Conservation (phyloP, 2,797 vertebrate genomes). For the Enteromius paludinosus region DNA sequence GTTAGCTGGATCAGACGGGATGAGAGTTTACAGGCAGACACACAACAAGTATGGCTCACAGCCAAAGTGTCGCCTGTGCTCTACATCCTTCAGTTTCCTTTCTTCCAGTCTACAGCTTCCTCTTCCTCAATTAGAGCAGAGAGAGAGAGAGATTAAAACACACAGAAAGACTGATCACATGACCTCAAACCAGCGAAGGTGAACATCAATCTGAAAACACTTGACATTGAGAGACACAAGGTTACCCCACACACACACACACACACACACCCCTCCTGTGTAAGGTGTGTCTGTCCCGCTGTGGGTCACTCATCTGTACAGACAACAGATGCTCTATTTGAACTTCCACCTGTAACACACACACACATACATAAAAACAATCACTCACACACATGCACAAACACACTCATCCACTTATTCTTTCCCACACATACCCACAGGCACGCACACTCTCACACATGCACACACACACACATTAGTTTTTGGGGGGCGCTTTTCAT, state of each 20-base stretch:
- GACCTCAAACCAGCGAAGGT: constrained; percentile 13
- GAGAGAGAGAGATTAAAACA: background rate
- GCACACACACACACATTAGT: background rate
- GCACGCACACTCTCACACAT: background rate
- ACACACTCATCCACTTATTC: background rate
- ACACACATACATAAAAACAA: background rate
- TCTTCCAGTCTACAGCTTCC: background rate
- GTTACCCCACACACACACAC: background rate
- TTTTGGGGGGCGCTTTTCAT: too few relatives aligned
- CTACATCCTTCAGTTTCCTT: background rate
- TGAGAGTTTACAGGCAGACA: background rate
- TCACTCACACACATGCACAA: background rate
- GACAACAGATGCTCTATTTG: constrained; percentile 60
- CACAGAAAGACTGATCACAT: background rate
- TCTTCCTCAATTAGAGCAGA: background rate
- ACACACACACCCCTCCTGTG: constrained; percentile 33
- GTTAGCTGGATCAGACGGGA: background rate
- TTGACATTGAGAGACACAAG: constrained; percentile 40
- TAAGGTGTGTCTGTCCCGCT: constrained; percentile 42
- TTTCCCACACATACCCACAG: background rate
- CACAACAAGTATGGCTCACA: background rate
- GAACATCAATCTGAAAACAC: constrained; percentile 8
- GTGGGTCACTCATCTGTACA: constrained; percentile 59
- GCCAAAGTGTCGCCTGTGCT: background rate
- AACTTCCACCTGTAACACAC: constrained; percentile 35